These are phyloP conservation scores for Pachycephus smyrnensis DNA, from an alignment of 2,888 invertebrate species.

Conservation along the genomic window DNA sequence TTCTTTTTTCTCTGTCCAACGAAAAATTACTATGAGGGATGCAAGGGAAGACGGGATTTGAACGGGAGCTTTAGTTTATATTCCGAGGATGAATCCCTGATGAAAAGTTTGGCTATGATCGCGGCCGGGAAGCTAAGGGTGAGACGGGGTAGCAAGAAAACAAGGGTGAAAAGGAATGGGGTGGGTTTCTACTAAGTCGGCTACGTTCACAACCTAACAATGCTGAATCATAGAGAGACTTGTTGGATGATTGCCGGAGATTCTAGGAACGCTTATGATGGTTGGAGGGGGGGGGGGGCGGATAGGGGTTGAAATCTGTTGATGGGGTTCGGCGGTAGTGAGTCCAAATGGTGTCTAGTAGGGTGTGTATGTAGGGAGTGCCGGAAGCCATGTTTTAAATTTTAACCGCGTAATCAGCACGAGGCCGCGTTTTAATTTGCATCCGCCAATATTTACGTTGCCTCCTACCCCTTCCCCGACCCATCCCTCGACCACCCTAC, in stretches of 20 bases:
- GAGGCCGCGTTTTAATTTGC: conserved; percentile 38
- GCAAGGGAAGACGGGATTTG: background rate
- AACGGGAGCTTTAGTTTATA: background rate
- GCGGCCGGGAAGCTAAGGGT: background rate
- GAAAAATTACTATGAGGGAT: background rate
- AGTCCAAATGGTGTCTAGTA: background rate
- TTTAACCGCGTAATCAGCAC: conserved; percentile 41
- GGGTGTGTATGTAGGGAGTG: conserved; percentile 26
- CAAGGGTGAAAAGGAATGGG: background rate
- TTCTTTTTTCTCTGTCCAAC: background rate
- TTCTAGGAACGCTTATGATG: background rate
- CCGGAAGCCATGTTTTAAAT: conserved; percentile 32
- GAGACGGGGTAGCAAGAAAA: background rate
- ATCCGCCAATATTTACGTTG: conserved; percentile 39
- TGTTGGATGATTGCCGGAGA: background rate
- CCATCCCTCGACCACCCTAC: background rate
- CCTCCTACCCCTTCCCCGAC: background rate
- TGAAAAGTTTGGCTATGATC: background rate
- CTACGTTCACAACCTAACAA: background rate
- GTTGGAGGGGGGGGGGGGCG: background rate
- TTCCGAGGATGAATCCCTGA: background rate
- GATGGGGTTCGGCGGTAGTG: background rate
- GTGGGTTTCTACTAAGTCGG: background rate
- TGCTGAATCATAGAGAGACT: conserved; percentile 6
- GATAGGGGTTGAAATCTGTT: background rate